Base-by-base conservation (phyloP, 2,888 invertebrate genomes). In the Athetis lepigone region DNA sequence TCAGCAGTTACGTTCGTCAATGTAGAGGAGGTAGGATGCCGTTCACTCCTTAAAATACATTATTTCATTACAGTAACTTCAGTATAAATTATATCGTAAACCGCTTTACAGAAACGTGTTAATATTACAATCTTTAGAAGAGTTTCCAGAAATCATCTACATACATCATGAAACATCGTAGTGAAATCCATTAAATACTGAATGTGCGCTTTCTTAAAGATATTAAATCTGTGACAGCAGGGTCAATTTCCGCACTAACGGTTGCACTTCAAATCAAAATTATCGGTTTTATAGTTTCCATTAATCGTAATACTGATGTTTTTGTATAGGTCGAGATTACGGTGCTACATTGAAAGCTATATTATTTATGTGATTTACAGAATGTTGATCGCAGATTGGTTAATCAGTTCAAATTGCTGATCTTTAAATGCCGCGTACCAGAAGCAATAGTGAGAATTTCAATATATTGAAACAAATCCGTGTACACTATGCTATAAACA, bases 41-140 rank as follows among this genome's bases (percentile, higher is more conserved):
- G 13, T 25, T 45, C 18, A 21, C 23, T n/a, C 50, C 25, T 67
- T 58, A 49, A 43, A 55, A 46, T 55, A 68, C 46, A 29, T 50
- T 9, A 59, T 51, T 36, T 67, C 27, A 49, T 11, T 16, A 72
- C 16, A 55, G 7, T 6, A 13, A 16, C 13, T 54, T 46, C 52
- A 45, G 37, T 37, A 72, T 70, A 70, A 64, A 56, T 75, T 64
- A 62, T 66, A 60, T 70, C 62, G 52, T 70, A 71, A 70, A 78
- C 33, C 43, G 52, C 39, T 57, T 47, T 36, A 55, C 57, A 67
- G 49, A 70, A 69, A 63, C 21, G 19, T 70, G 52, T 54, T 51
- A 49, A 55, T 64, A 72, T 72, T 68, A 62, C 42, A 56, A 33
- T 36, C 63, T 66, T 70, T 73, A 61, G 47, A 70, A 58, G 13